These are phyloP conservation scores for Neoaliturus tenellus DNA, from an alignment of 2,888 invertebrate genomes.

Conservation along the genomic window DNA sequence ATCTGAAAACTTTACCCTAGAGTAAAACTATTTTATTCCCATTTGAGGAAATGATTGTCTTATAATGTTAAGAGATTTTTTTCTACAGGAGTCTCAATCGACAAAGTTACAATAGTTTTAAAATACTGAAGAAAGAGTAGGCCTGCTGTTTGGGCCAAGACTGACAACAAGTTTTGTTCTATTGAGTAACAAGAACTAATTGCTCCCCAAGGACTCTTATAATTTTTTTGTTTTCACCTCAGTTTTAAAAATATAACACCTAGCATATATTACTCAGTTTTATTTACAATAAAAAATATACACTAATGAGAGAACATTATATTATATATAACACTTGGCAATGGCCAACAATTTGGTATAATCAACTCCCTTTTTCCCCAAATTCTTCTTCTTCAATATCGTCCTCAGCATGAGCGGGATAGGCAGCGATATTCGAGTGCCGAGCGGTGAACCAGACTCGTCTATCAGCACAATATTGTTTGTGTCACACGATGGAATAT, in stretches of 20 bases:
- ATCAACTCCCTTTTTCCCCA: constrained; percentile 87
- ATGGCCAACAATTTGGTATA: constrained; percentile 95
- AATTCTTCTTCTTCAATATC: constrained; percentile 86
- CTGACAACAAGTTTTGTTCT: too few relatives aligned
- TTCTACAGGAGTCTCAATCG: too few relatives aligned
- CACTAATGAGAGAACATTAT: neutral
- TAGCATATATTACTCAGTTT: neutral
- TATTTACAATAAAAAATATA: constrained; percentile 21
- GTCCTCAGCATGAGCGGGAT: constrained; percentile 93
- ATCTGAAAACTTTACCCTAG: too few relatives aligned
- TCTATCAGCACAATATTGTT: constrained; percentile 98
- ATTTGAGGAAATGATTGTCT: too few relatives aligned
- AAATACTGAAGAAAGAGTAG: too few relatives aligned
- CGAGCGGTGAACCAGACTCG: constrained; percentile 95
- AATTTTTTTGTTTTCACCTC: neutral
- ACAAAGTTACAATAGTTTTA: too few relatives aligned
- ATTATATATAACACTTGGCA: constrained; percentile 89
- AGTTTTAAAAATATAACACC: neutral
- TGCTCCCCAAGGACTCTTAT: too few relatives aligned
- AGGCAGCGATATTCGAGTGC: constrained; percentile 96
- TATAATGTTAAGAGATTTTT: too few relatives aligned
- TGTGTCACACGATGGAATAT: constrained; percentile 94
- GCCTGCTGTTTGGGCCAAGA: too few relatives aligned
- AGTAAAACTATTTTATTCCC: too few relatives aligned
- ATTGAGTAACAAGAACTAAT: too few relatives aligned